Evolutionary conservation across 2,797 vertebrate species (phyloP).

Genomic region (Poeciliopsis paucimaculata): DNA sequence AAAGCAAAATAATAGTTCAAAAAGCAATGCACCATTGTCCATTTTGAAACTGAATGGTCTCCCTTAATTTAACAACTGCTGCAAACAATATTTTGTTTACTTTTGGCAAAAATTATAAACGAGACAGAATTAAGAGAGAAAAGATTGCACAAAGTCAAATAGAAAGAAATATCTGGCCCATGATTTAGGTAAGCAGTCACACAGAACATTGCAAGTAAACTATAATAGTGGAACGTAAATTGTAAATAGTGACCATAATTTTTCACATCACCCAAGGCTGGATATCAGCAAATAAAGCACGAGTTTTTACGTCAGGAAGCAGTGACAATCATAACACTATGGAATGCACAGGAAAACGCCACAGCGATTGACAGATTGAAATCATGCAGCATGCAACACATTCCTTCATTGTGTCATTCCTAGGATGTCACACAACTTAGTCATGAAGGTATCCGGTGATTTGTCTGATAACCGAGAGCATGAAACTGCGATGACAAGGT

Average conservation of each 20-base stretch:
- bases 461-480: slow-evolving; percentile 19
- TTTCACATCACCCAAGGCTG: neutral
- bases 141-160: neutral
- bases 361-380: slow-evolving; percentile 21
- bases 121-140: neutral
- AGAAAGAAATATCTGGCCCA: neutral
- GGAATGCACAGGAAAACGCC: slow-evolving; percentile 5
- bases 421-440: slow-evolving; percentile 55
- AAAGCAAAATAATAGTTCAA: neutral
- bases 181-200: neutral
- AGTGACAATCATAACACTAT: slow-evolving; percentile 23
- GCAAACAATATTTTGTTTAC: neutral
- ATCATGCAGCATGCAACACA: slow-evolving; percentile 22
- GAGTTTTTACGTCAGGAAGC: neutral
- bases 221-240: slow-evolving; percentile 14
- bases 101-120: neutral
- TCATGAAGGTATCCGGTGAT: slow-evolving; percentile 51
- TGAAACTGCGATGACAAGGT: slow-evolving; percentile 49
- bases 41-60: neutral
- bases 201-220: neutral
- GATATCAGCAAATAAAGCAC: slow-evolving; percentile 12
- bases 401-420: slow-evolving; percentile 50
- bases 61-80: neutral
- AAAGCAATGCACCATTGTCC: neutral
- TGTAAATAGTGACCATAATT: slow-evolving; percentile 9